Percentiles rank a stretch among this genome's conserved stretches.
Evolutionary conservation across 2,888 invertebrate genomes (phyloP).

Genomic region (Sminthurides aquaticus): DNA sequence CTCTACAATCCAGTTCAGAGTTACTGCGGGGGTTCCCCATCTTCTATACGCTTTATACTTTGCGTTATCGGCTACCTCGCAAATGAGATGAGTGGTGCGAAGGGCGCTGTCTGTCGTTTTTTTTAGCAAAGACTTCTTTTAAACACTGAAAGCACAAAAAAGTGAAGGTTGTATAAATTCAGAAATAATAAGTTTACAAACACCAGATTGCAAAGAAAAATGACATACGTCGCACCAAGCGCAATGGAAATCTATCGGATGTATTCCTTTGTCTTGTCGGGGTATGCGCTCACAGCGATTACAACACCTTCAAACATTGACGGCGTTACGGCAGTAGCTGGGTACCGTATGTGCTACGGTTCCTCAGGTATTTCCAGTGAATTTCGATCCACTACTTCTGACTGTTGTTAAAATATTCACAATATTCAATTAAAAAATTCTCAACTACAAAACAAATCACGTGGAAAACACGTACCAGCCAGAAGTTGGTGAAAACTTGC

Average conservation of each 20-base stretch:
- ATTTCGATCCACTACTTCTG: slow-evolving; percentile 25
- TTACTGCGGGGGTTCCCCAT: slow-evolving; percentile 77
- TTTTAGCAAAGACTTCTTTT: slow-evolving; percentile 62
- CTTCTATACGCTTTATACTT: slow-evolving; percentile 75
- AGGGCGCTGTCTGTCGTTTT: slow-evolving; percentile 51
- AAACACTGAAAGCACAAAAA: slow-evolving; percentile 54
- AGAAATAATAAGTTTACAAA: no score
- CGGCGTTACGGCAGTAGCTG: slow-evolving; percentile 8
- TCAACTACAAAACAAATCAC: no score
- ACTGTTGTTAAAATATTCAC: slow-evolving; percentile 22
- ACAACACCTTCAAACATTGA: slow-evolving; percentile 59
- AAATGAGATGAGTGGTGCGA: slow-evolving; percentile 74
- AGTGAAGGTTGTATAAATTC: no score
- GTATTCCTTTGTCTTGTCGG: slow-evolving; percentile 64
- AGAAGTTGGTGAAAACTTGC: slow-evolving; percentile 29
- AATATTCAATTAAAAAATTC: no score
- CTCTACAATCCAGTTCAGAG: slow-evolving; percentile 65
- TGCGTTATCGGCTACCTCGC: slow-evolving; percentile 59
- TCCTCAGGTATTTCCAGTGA: slow-evolving; percentile 18
- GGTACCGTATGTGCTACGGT: slow-evolving; percentile 24
- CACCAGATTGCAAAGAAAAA: no score
- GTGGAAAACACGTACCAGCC: slow-evolving; percentile 33
- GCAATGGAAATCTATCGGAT: slow-evolving; percentile 61
- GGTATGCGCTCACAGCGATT: slow-evolving; percentile 70
- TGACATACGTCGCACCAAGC: slow-evolving; percentile 62